Percentiles rank a stretch among this genome's conserved stretches.
Conservation (phyloP, 2,113 vertebrate genomes). For the Craseonycteris thonglongyai region DNA sequence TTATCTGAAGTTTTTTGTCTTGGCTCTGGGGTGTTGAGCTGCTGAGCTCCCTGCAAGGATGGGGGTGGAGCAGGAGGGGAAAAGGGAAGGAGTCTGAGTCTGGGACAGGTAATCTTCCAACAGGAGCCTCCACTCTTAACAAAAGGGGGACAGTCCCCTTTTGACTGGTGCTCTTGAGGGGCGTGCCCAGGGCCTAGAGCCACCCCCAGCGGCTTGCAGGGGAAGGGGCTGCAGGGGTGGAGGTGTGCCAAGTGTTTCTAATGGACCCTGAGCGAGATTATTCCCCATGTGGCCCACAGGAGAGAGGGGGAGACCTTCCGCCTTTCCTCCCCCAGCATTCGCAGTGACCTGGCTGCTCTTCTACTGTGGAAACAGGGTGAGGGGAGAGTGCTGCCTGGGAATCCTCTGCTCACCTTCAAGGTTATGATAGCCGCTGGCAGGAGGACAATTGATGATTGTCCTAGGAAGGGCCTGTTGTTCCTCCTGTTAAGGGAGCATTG, state of each 20-base stretch:
- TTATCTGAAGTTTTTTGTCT: not conserved
- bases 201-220: not conserved
- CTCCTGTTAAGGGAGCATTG: not conserved
- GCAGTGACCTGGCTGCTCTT: not conserved
- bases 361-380: not conserved
- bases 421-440: not conserved
- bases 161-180: slow-evolving; percentile 55
- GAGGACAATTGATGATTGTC: not conserved
- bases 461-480: not conserved
- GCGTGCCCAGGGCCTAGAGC: slow-evolving; percentile 39
- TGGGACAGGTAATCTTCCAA: slow-evolving; percentile 64
- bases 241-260: not conserved
- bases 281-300: not conserved
- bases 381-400: not conserved
- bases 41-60: not conserved
- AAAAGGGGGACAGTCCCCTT: slow-evolving; percentile 64
- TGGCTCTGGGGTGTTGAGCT: not conserved
- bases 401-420: slow-evolving; percentile 32
- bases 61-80: not conserved
- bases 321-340: not conserved
- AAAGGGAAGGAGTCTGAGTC: slow-evolving; percentile 24
- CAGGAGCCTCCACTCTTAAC: slow-evolving; percentile 31
- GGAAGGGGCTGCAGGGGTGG: not conserved
- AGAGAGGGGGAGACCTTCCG: not conserved
- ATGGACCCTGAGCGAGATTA: not conserved